Evolutionary conservation across 2,113 vertebrate genomes (phyloP), one percentile per base, ranked within the genome.

Genomic region (Hiodon tergisus): DNA sequence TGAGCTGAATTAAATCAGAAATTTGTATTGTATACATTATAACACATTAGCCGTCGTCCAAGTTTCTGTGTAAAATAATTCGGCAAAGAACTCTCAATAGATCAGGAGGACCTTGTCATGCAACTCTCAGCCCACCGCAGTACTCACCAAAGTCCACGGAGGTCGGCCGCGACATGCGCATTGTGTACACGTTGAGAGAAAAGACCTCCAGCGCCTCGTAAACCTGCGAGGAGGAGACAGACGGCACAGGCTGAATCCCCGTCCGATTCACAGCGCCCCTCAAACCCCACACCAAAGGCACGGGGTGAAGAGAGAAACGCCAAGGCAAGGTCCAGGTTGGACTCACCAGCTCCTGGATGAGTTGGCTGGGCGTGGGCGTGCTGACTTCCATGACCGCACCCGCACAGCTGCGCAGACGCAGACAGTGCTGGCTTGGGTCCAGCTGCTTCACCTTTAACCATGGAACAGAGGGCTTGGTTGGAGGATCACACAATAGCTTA

Each of bases 141-240:
- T 11, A 78, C 94, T 94, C 87, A 98, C 96, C 96, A 17, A 94
- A 98, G 87, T 96, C 96, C 17, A 73, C 87, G 47, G 80, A 79
- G 51, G 88, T 90, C 4, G 86, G 90, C 82, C 93, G 93, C 2
- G 86, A 92, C 86, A 97, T 93, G 82, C 87, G 91, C 74, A 96
- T 63, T 0, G 92, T 86, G 69, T 92, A 92, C 72, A 94, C 78
- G 55, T 80, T 92, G 61, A 92, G 77, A 0, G 92, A 91, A 48
- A 93, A 91, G 77, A 96, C 89, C 87, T 97, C 94, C 87, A 96
- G 83, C 83, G 94, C 93, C 77, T 95, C 93, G 16, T 88, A 91
- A 16, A 92, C 84, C 95, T 98, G 77, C 69, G 73, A n/a, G n/a
- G 60, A 75, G 11, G 82, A 14, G 77, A 81, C 66, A 59, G 31